Evolutionary conservation across 1,140 invertebrate genomes (phyloP).

Genomic region (Eulimnadia texana): DNA sequence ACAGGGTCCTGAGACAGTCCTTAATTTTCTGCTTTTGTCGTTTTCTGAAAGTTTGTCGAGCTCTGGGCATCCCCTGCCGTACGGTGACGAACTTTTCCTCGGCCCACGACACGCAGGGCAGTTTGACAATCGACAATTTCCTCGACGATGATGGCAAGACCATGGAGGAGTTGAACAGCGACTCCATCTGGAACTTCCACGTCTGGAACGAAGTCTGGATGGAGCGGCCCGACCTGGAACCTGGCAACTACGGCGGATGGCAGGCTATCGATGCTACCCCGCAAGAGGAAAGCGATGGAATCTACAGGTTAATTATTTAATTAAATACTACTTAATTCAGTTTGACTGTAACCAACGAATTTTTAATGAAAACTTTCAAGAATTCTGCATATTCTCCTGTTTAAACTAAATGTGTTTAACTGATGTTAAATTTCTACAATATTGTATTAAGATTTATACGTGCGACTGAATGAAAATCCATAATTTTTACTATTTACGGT

Average conservation of each 20-base stretch:
- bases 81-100: slow-evolving; percentile 75
- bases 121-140: slow-evolving; percentile 79
- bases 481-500: too few species aligned
- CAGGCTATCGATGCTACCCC: slow-evolving; percentile 87
- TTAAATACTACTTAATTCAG: too few species aligned
- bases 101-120: slow-evolving; percentile 80
- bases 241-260: slow-evolving; percentile 65
- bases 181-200: slow-evolving; percentile 90
- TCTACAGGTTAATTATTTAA: background rate
- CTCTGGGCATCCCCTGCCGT: slow-evolving; percentile 71
- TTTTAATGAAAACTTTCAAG: too few species aligned
- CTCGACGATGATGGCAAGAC: slow-evolving; percentile 62
- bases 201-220: slow-evolving; percentile 90
- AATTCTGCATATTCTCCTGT: too few species aligned
- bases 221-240: slow-evolving; percentile 53
- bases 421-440: too few species aligned
- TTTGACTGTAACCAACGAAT: too few species aligned
- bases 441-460: too few species aligned
- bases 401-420: too few species aligned
- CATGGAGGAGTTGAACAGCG: slow-evolving; percentile 61
- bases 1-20: too few species aligned
- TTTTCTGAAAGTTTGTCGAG: slow-evolving; percentile 71
- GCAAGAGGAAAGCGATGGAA: slow-evolving; percentile 50
- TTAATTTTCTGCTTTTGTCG: too few species aligned
- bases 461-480: too few species aligned